A percentile compares a stretch with the other conserved stretches of the same genome.
Conservation (phyloP, 2,797 vertebrate species). For the Sebastes hubbsi region DNA sequence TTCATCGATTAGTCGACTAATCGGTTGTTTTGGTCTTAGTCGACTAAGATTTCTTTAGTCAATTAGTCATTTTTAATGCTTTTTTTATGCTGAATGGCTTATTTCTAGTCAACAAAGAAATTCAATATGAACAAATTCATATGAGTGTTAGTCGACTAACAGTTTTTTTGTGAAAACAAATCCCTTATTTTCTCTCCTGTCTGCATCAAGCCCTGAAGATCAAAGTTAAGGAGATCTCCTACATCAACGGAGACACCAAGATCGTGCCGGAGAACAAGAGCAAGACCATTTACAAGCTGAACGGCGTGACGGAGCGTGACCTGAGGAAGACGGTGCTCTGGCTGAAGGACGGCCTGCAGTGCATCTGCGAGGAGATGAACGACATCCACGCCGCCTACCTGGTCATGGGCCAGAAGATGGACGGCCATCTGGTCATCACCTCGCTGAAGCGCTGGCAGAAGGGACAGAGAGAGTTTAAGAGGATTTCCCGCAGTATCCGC, state of each 20-base stretch:
- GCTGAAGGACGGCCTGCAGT: conserved; percentile 95
- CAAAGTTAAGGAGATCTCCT: conserved; percentile 99
- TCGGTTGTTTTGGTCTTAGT: too few species aligned
- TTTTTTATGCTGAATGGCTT: too few species aligned
- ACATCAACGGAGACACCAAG: conserved; percentile 97
- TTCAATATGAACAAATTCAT: too few species aligned
- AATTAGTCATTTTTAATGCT: too few species aligned
- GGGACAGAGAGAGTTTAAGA: conserved; percentile 94
- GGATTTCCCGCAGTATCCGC: conserved; percentile 96
- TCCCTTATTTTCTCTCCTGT: conserved; percentile 22
- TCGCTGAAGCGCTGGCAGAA: conserved; percentile 98
- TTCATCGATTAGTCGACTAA: too few species aligned
- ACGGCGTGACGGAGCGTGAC: conserved; percentile 92
- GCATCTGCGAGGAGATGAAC: conserved; percentile 97
- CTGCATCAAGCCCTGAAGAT: conserved; percentile 90
- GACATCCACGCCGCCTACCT: conserved; percentile 96
- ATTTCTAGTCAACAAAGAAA: too few species aligned
- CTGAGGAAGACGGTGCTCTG: conserved; percentile 92
- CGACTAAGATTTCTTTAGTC: too few species aligned
- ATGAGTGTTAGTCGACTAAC: too few species aligned
- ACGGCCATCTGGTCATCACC: conserved; percentile 95
- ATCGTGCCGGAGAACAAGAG: conserved; percentile 96
- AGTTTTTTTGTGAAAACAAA: not conserved
- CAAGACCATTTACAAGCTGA: conserved; percentile 98
- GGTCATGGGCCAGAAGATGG: conserved; percentile 97